Percentiles rank a stretch among this genome's conserved stretches.
These are phyloP conservation scores for Drosophila biarmipes DNA, from an alignment of 1,140 invertebrate genomes.

Conservation along the genomic window DNA sequence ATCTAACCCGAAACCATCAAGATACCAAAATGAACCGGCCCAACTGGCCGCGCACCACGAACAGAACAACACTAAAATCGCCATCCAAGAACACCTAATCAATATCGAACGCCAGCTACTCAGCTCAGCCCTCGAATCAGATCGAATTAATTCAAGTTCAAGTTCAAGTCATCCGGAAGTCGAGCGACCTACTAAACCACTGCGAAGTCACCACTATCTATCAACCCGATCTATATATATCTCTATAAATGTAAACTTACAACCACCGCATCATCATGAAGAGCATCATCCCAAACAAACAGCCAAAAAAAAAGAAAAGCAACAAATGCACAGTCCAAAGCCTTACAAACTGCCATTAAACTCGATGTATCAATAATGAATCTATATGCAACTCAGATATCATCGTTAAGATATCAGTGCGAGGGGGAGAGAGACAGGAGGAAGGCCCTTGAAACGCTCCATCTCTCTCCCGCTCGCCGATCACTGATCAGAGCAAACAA, in stretches of 20 bases:
- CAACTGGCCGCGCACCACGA: slow-evolving; percentile 41
- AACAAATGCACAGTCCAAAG: slow-evolving; percentile 22
- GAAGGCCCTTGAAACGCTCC: background rate
- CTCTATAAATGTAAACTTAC: slow-evolving; percentile 45
- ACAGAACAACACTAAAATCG: slow-evolving; percentile 61
- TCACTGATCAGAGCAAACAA: slow-evolving; percentile 17
- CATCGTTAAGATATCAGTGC: too few relatives aligned
- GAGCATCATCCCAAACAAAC: slow-evolving; percentile 42
- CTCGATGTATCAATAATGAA: slow-evolving; percentile 19
- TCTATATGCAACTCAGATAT: slow-evolving; percentile 14
- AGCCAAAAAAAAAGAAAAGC: slow-evolving; percentile 16
- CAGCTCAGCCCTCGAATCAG: slow-evolving; percentile 42
- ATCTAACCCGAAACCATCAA: slow-evolving; percentile 48
- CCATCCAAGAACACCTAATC: slow-evolving; percentile 58
- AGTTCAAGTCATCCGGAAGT: slow-evolving; percentile 43
- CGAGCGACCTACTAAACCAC: slow-evolving; percentile 55
- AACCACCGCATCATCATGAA: slow-evolving; percentile 60
- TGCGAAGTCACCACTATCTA: slow-evolving; percentile 61
- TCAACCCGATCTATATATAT: slow-evolving; percentile 39
- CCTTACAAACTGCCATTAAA: slow-evolving; percentile 35
- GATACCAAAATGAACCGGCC: slow-evolving; percentile 34
- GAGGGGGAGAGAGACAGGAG: slow-evolving; percentile 10
- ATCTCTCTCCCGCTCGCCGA: slow-evolving; percentile 16
- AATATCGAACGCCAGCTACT: slow-evolving; percentile 36
- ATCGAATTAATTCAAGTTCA: slow-evolving; percentile 27